Conservation (phyloP, 2,113 vertebrate species). For the Naja naja region DNA sequence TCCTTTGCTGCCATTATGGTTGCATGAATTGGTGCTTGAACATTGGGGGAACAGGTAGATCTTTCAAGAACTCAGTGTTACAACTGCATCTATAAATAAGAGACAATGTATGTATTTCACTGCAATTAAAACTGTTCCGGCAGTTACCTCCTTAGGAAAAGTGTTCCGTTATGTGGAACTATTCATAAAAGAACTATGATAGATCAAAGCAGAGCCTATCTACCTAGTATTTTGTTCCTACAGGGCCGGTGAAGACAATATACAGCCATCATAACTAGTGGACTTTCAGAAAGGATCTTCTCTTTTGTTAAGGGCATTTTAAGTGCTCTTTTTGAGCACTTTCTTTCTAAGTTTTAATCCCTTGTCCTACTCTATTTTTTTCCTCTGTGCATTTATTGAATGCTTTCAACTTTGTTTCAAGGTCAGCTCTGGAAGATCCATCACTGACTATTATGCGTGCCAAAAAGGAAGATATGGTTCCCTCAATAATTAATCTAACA, state of each 20-base stretch:
- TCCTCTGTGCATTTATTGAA: not conserved
- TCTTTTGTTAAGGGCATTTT: not conserved
- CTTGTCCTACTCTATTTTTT: not conserved
- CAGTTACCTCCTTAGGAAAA: not conserved
- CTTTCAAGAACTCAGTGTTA: not conserved
- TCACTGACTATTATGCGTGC: not conserved
- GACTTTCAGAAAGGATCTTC: not conserved
- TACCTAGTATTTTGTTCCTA: not conserved
- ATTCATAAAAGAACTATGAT: not conserved
- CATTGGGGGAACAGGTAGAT: not conserved
- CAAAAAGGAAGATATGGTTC: not conserved
- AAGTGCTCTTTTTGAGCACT: not conserved
- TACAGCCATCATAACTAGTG: not conserved
- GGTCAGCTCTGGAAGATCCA: not conserved
- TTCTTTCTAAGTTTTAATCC: not conserved
- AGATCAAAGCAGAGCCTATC: not conserved
- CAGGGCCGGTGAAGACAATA: not conserved
- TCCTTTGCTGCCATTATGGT: not conserved
- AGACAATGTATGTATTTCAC: not conserved
- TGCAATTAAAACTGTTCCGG: not conserved
- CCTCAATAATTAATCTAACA: not conserved
- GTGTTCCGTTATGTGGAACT: not conserved
- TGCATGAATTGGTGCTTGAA: not conserved
- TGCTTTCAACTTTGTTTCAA: not conserved
- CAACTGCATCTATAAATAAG: not conserved